A percentile compares a stretch with the other conserved stretches of the same genome.
These are phyloP conservation scores for Diprion similis DNA, from an alignment of 1,140 invertebrate genomes.

Conservation along the genomic window DNA sequence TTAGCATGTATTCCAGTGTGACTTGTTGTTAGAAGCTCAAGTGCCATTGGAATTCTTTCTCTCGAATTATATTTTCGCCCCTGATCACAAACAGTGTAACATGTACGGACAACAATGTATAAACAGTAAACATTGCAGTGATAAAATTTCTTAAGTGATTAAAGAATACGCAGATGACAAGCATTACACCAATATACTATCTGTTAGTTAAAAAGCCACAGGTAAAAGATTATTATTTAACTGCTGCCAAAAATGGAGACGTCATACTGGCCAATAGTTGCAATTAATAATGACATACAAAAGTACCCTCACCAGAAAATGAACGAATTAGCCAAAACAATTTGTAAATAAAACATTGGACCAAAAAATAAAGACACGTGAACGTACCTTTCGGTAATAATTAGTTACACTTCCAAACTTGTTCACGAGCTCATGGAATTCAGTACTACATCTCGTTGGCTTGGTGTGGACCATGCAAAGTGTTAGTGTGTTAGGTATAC, in stretches of 20 bases:
- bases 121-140: no score
- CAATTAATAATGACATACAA: no score
- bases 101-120: background rate
- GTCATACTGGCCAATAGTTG: no score
- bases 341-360: slow-evolving; percentile 30
- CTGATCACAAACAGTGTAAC: slow-evolving; percentile 1
- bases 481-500: slow-evolving; percentile 50
- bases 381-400: slow-evolving; percentile 41
- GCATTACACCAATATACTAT: no score
- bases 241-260: no score
- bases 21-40: background rate
- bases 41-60: background rate
- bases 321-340: background rate
- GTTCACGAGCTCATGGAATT: slow-evolving; percentile 55
- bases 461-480: slow-evolving; percentile 54
- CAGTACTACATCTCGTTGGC: slow-evolving; percentile 52
- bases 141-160: no score
- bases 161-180: no score
- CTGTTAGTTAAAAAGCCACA: no score
- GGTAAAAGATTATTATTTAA: no score
- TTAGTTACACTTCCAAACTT: slow-evolving; percentile 48
- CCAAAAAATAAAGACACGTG: slow-evolving; percentile 27
- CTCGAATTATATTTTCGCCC: no score
- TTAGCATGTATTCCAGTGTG: background rate
- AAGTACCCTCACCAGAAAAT: background rate